Base-by-base conservation (phyloP, 2,113 vertebrate species). In the Salvelinus fontinalis region DNA sequence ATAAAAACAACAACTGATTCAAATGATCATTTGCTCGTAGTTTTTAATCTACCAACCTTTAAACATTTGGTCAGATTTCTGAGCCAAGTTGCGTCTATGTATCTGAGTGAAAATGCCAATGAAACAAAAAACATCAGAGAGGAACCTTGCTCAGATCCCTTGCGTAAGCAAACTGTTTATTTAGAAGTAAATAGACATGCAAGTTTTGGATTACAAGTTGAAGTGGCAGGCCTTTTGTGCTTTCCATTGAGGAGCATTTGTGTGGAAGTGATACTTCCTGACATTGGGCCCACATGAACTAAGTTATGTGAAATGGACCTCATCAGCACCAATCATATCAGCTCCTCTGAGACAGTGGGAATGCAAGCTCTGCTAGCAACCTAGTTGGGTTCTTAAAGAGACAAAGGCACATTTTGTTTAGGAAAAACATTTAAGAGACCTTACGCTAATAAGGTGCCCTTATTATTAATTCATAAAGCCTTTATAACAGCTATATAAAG, bases 351-450 rank as follows among this genome's bases (percentile, higher is more conserved):
- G 84, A 79, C 60, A 77, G 71, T 0, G 3, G 80, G 82, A 79
- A 85, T 76, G 80, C 74, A 71, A 79, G 74, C 73, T 69, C 0
- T 4, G 9, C 62, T 77, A 77, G 81, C 79, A 86, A 86, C 86
- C 91, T 89, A 86, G 71, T 83, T 89, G 83, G 75, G 27, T 39
- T 85, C 84, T 92, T 87, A 84, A 89, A 90, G 91, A 77, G 85
- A 82, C 87, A 81, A 76, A 64, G 69, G 73, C 78, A 54, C 69
- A 13, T 65, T 65, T 71, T 57, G 13, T 69, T 49, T 59, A 18
- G 5, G 54, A 27, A 54, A 54, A 49, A 66, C 11, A 26, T 14
- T 54, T 5, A 4, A 54, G 51, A 44, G 8, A 44, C 39, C 39
- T 1, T 44, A 44, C 8, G 39, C 39, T 44, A 44, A 44, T 44